Evolutionary conservation across 2,797 vertebrate species (phyloP), one percentile per base, ranked within the genome.

Genomic region (Coreius guichenoti): DNA sequence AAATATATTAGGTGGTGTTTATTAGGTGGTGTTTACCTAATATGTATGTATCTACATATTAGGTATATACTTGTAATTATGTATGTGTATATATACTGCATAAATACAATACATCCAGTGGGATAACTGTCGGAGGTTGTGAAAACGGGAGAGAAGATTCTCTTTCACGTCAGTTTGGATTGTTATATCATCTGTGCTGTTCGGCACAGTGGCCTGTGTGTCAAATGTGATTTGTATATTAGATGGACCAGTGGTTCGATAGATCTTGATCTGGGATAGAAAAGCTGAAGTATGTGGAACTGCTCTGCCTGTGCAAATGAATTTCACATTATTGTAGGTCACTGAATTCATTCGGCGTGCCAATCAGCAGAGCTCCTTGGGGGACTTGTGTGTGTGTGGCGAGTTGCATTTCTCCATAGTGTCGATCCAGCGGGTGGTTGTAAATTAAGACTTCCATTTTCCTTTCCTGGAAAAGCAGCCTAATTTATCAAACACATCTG

Each of bases 271-370:
- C 47, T 76, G n/a, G 81, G 26, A 74, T 70, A 81, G 70, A 89
- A 68, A 81, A 63, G 77, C 51, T n/a, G 56, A 54, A 77, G 76
- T 69, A 82, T 82, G 81, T 75, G 68, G 87, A 69, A 91, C 91
- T 89, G 94, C 91, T 95, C 94, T 95, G 92, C 90, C 88, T 95
- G 93, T 95, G 93, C 94, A 95, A 95, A 95, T 95, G 94, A 96
- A 96, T 94, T 94, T 95, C 86, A 45, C 94, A 97, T 97, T 97
- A 96, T 91, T 96, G 93, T 96, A 97, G 97, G 97, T 98, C 96
- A 97, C 95, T 97, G 97, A 98, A 97, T 98, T 97, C 94, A 97
- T 98, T 96, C 93, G 90, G 96, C 96, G 96, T 96, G 94, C 94
- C 96, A 96, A 95, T 97, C 94, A 95, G 94, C 95, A 91, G 94